These are phyloP conservation scores for Eubasilissa regina DNA, from an alignment of 1,140 invertebrate genomes.

Conservation along the genomic window DNA sequence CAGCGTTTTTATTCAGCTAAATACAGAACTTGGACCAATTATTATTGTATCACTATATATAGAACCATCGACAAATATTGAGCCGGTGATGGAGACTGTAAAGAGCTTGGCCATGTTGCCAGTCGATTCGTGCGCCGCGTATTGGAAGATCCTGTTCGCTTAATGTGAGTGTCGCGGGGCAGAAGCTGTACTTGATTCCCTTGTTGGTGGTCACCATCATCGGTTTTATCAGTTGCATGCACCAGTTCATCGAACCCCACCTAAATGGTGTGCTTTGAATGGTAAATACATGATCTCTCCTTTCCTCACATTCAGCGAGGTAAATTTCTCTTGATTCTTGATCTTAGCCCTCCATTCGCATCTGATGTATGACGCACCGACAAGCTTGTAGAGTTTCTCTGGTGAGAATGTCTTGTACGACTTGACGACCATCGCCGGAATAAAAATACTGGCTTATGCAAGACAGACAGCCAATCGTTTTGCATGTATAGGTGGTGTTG, in stretches of 20 bases:
- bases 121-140: too few relatives aligned
- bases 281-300: constrained; percentile 8
- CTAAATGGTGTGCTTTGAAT: constrained; percentile 16
- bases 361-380: constrained; percentile 31
- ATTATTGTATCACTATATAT: too few relatives aligned
- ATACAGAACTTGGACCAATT: too few relatives aligned
- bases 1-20: too few relatives aligned
- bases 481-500: constrained; percentile 1
- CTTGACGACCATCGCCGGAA: constrained; percentile 18
- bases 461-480: constrained; percentile 13
- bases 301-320: background rate
- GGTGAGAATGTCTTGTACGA: too few relatives aligned
- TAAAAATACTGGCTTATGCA: constrained; percentile 12
- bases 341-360: constrained; percentile 25
- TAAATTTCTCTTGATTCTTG: background rate
- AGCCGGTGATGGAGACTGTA: too few relatives aligned
- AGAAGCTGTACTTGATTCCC: background rate
- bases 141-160: background rate
- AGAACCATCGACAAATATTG: too few relatives aligned
- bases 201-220: background rate
- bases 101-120: too few relatives aligned
- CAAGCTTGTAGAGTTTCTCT: background rate
- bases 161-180: background rate
- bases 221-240: background rate
- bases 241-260: constrained; percentile 21